Conservation (phyloP, 2,797 vertebrate species). For the Lateolabrax maculatus region DNA sequence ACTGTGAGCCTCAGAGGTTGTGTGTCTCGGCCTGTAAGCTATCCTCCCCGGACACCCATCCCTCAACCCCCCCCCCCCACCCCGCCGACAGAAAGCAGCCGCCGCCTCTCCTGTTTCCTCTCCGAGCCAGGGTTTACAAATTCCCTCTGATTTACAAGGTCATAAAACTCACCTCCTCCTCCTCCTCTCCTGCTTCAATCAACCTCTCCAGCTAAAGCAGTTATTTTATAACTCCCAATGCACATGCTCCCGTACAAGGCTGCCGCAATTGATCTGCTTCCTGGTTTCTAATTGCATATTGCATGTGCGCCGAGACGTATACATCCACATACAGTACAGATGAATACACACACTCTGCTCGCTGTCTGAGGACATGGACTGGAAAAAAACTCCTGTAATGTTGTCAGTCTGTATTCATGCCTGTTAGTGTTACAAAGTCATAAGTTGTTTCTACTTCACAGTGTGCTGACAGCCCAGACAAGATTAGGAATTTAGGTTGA, state of each 20-base stretch:
- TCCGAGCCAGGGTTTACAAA: constrained; percentile 72
- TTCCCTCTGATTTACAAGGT: constrained; percentile 80
- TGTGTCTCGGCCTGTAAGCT: constrained; percentile 17
- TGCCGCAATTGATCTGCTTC: constrained; percentile 44
- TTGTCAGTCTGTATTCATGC: constrained; percentile 5
- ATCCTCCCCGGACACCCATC: constrained; percentile 42
- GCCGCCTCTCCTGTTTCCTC: constrained; percentile 61
- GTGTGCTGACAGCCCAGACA: constrained; percentile 14
- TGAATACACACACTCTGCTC: background rate
- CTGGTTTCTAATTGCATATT: constrained; percentile 30
- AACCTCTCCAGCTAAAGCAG: constrained; percentile 60
- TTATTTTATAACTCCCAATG: constrained; percentile 62
- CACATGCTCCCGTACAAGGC: constrained; percentile 43
- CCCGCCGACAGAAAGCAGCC: constrained; percentile 39
- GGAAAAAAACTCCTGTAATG: background rate
- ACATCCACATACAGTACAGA: background rate
- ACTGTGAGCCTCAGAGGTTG: background rate
- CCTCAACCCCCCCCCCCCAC: constrained; percentile 23
- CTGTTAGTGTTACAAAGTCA: background rate
- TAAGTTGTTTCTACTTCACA: background rate
- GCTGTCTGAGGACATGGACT: background rate
- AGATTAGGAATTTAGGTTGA: constrained; percentile 27
- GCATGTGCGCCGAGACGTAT: background rate
- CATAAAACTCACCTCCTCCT: constrained; percentile 67
- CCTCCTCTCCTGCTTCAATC: constrained; percentile 58